A percentile compares a stretch with the other conserved stretches of the same genome.
Evolutionary conservation across 2,888 invertebrate genomes (phyloP).

Genomic region (Eristalinus aeneus): DNA sequence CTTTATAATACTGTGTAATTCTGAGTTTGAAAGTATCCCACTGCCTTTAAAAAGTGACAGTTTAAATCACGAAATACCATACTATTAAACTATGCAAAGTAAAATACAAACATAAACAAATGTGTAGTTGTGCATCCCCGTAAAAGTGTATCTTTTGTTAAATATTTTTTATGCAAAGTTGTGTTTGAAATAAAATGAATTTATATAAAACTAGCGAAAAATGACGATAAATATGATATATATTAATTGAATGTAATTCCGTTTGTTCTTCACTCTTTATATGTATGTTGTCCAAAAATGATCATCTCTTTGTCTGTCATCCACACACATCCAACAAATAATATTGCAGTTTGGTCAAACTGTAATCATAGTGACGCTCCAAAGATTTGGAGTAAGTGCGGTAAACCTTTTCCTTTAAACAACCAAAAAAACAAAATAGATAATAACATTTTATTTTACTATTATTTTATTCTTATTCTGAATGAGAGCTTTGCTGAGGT

Average conservation of each 20-base stretch:
- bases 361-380: slow-evolving; percentile 70
- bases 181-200: slow-evolving; percentile 18
- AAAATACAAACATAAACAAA: slow-evolving; percentile 39
- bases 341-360: slow-evolving; percentile 66
- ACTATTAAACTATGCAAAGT: background rate
- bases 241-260: slow-evolving; percentile 64
- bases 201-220: slow-evolving; percentile 9
- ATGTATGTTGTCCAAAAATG: slow-evolving; percentile 69
- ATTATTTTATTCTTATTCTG: slow-evolving; percentile 42
- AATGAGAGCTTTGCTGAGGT: slow-evolving; percentile 62
- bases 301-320: slow-evolving; percentile 70
- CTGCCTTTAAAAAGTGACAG: background rate
- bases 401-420: slow-evolving; percentile 66
- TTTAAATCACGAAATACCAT: background rate
- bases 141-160: slow-evolving; percentile 45
- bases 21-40: background rate
- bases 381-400: slow-evolving; percentile 72
- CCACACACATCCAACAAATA: slow-evolving; percentile 67
- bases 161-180: slow-evolving; percentile 32
- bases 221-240: slow-evolving; percentile 24
- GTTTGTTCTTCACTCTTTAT: slow-evolving; percentile 67
- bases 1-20: slow-evolving; percentile 41
- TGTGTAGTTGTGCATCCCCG: slow-evolving; percentile 64
- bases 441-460: slow-evolving; percentile 31
- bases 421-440: slow-evolving; percentile 32